Percentiles rank a stretch among this genome's conserved stretches.
Evolutionary conservation across 2,113 vertebrate genomes (phyloP).

Genomic region (Orientallactaga bullata): DNA sequence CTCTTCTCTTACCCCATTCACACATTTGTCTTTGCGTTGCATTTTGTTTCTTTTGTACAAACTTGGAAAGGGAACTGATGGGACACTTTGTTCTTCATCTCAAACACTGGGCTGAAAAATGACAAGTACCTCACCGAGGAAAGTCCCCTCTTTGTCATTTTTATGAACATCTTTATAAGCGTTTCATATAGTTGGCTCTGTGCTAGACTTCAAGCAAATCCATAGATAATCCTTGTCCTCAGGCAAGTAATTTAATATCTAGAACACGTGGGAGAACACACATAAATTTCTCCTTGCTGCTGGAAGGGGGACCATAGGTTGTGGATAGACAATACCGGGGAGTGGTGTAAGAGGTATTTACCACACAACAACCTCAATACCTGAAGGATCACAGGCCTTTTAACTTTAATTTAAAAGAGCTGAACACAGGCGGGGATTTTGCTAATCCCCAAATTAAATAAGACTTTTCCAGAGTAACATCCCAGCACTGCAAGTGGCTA

Average conservation of each 20-base stretch:
- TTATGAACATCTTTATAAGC: slow-evolving; percentile 65
- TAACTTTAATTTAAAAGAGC: slow-evolving; percentile 33
- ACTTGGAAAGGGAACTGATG: background rate
- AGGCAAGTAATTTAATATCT: slow-evolving; percentile 46
- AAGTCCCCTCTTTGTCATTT: slow-evolving; percentile 70
- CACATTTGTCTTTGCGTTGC: background rate
- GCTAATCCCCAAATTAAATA: slow-evolving; percentile 47
- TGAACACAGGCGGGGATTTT: slow-evolving; percentile 20
- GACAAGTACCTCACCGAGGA: slow-evolving; percentile 35
- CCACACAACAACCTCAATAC: background rate
- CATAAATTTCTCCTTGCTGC: background rate
- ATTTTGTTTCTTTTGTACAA: background rate
- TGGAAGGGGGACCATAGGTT: no score
- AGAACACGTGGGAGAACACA: background rate
- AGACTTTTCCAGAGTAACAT: background rate
- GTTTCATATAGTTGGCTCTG: slow-evolving; percentile 64
- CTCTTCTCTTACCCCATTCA: background rate
- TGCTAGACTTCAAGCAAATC: slow-evolving; percentile 54
- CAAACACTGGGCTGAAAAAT: slow-evolving; percentile 34
- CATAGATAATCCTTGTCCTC: slow-evolving; percentile 64
- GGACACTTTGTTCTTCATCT: slow-evolving; percentile 44
- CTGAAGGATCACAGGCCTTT: slow-evolving; percentile 32
- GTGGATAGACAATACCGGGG: background rate
- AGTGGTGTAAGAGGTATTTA: background rate
- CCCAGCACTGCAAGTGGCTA: background rate